These are phyloP conservation scores for Polydrusus cervinus DNA, from an alignment of 2,888 invertebrate genomes.

Conservation along the genomic window DNA sequence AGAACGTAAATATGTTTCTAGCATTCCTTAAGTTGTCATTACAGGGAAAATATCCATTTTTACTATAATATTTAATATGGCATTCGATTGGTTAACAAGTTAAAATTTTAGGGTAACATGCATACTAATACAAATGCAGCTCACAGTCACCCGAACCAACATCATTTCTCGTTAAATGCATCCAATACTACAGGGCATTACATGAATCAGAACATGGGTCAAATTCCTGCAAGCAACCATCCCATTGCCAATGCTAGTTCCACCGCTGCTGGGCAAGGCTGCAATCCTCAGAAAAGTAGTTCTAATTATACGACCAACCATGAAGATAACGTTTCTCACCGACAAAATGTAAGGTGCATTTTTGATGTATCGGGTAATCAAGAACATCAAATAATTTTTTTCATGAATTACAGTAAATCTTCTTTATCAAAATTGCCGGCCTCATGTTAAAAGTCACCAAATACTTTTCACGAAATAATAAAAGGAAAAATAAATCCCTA, in stretches of 20 bases:
- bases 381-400: neutral
- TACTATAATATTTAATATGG: too few relatives aligned
- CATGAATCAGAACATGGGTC: constrained; percentile 58
- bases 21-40: too few relatives aligned
- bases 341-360: constrained; percentile 61
- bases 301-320: constrained; percentile 62
- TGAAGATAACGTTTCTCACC: constrained; percentile 64
- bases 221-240: constrained; percentile 66
- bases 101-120: constrained; percentile 52
- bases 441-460: too few relatives aligned
- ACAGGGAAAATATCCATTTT: too few relatives aligned
- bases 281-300: constrained; percentile 63
- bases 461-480: too few relatives aligned
- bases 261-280: constrained; percentile 58
- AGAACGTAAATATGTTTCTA: neutral
- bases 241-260: constrained; percentile 63
- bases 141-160: constrained; percentile 61
- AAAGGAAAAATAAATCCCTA: too few relatives aligned
- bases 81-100: neutral
- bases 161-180: constrained; percentile 60
- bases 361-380: neutral
- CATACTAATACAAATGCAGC: constrained; percentile 61
- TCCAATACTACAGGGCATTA: constrained; percentile 64
- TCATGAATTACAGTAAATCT: neutral
- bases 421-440: too few relatives aligned